Conservation (phyloP, 2,888 invertebrate genomes). For the Stenodera caucasica region DNA sequence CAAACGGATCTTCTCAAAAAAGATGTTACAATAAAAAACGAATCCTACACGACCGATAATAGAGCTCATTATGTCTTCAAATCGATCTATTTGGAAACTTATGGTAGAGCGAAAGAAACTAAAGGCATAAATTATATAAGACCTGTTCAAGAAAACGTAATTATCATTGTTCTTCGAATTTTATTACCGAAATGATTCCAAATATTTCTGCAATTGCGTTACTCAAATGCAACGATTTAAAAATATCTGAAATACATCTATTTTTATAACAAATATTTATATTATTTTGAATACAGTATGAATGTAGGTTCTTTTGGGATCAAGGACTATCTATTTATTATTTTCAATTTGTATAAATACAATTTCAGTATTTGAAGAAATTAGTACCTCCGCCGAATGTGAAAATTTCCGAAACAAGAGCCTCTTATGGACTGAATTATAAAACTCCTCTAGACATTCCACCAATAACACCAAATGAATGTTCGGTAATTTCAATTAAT, state of each 20-base stretch:
- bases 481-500: too few species aligned
- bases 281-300: too few species aligned
- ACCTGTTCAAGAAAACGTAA: constrained; percentile 26
- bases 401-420: constrained; percentile 22
- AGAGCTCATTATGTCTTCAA: constrained; percentile 1
- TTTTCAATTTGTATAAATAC: too few species aligned
- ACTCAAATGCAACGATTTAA: too few species aligned
- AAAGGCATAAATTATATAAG: not conserved
- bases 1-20: constrained; percentile 6
- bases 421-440: constrained; percentile 8
- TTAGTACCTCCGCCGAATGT: not conserved
- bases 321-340: too few species aligned
- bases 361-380: not conserved
- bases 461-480: not conserved
- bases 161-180: not conserved
- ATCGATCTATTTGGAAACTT: not conserved
- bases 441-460: not conserved
- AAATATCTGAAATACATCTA: too few species aligned
- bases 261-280: too few species aligned
- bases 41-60: constrained; percentile 10
- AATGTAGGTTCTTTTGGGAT: too few species aligned
- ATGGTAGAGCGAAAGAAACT: too few species aligned
- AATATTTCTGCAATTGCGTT: too few species aligned
- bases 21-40: constrained; percentile 12
- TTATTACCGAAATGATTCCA: too few species aligned